Percentiles rank a stretch among this genome's conserved stretches.
Evolutionary conservation across 2,888 invertebrate genomes (phyloP).

Genomic region (Mythimna lalbum): DNA sequence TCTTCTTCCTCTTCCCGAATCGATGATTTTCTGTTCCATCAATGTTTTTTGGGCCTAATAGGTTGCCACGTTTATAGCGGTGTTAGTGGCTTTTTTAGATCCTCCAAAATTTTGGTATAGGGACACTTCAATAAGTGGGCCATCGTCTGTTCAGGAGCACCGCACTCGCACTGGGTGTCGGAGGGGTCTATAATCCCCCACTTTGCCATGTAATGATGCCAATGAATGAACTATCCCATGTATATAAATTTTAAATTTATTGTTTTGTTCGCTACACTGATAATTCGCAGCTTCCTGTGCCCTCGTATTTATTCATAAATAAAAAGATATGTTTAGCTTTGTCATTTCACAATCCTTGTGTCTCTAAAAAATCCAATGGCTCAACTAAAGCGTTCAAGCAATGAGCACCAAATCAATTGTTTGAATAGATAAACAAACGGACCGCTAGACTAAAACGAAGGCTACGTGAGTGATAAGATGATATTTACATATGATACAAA

Average conservation of each 20-base stretch:
- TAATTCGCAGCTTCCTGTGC: neutral
- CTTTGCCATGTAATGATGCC: too few species aligned
- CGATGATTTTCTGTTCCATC: too few species aligned
- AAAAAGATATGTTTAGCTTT: neutral
- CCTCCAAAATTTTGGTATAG: too few species aligned
- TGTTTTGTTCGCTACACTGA: neutral
- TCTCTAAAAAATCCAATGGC: neutral
- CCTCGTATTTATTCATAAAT: neutral
- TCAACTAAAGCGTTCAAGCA: conserved; percentile 19
- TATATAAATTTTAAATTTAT: neutral
- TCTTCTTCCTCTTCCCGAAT: too few species aligned
- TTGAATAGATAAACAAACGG: conserved; percentile 24
- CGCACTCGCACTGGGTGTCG: too few species aligned
- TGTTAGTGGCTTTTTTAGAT: too few species aligned
- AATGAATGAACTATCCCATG: too few species aligned
- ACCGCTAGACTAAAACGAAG: conserved; percentile 24
- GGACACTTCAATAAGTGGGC: too few species aligned
- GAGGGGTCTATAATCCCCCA: too few species aligned
- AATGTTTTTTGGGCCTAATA: too few species aligned
- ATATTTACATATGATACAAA: conserved; percentile 31
- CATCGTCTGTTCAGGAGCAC: too few species aligned
- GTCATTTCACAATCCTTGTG: neutral
- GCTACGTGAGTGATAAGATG: conserved; percentile 23
- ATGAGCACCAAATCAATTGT: conserved; percentile 26
- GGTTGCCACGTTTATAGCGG: too few species aligned